phyloP scores from a whole-genome alignment of 1,140 invertebrate genomes.

The Tetramorium simillimum region DNA sequence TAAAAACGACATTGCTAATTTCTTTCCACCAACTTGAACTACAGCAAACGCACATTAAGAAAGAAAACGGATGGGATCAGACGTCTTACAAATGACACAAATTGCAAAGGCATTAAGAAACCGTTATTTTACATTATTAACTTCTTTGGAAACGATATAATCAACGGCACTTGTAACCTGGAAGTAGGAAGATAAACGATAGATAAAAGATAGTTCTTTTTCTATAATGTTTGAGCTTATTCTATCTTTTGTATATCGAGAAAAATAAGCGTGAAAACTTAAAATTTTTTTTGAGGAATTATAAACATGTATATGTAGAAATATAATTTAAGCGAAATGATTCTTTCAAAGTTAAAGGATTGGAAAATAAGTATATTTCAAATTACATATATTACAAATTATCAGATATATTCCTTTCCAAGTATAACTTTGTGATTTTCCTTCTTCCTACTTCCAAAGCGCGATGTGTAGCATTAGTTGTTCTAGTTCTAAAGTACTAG shows the following conservation, averaged over 20 bases:
- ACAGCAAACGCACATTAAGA: constrained; percentile 67
- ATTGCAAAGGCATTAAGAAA: constrained; percentile 14
- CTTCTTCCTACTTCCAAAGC: constrained; percentile 31
- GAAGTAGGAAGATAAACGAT: constrained; percentile 1
- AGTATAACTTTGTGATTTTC: background rate
- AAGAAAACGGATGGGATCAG: constrained; percentile 36
- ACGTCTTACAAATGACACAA: constrained; percentile 35
- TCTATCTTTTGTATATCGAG: background rate
- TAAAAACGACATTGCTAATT: constrained; percentile 36
- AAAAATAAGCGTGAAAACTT: background rate
- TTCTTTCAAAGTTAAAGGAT: background rate
- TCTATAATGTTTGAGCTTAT: constrained; percentile 5
- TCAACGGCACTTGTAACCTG: background rate
- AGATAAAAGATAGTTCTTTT: background rate
- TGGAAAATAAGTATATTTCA: background rate
- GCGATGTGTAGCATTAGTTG: constrained; percentile 6
- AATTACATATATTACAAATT: background rate
- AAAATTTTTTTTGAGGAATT: background rate
- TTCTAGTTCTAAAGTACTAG: constrained; percentile 12
- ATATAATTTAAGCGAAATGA: background rate
- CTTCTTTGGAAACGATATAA: background rate
- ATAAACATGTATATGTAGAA: background rate
- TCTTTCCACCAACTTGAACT: constrained; percentile 74
- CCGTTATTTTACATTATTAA: constrained; percentile 8
- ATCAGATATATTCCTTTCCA: background rate